These are phyloP conservation scores for Pelodiscus sinensis DNA, from an alignment of 2,113 vertebrate genomes.

Conservation along the genomic window DNA sequence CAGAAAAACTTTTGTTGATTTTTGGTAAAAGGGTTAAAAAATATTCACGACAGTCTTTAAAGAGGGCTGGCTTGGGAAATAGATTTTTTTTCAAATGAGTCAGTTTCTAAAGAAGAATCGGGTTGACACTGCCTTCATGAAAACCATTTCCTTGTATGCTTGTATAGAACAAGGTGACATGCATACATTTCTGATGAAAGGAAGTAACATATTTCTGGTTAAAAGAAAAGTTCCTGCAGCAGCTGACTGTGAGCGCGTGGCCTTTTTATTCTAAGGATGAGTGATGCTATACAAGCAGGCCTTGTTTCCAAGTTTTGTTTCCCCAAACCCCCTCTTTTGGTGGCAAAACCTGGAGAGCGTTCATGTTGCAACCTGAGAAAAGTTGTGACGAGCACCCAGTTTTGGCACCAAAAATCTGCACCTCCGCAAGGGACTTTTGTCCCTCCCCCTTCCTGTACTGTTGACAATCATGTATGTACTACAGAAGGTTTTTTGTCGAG, in stretches of 20 bases:
- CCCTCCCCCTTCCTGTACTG: too few species aligned
- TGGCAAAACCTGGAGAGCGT: too few species aligned
- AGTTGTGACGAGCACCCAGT: too few species aligned
- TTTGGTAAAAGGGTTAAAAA: not conserved
- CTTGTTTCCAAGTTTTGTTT: too few species aligned
- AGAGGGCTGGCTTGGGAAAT: not conserved
- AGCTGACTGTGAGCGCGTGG: not conserved
- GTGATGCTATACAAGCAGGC: not conserved
- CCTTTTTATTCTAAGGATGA: not conserved
- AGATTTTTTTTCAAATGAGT: not conserved
- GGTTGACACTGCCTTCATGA: not conserved
- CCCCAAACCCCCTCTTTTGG: too few species aligned
- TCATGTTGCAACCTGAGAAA: too few species aligned
- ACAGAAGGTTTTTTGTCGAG: too few species aligned
- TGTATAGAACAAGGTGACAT: not conserved
- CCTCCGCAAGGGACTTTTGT: too few species aligned
- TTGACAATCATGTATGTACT: too few species aligned
- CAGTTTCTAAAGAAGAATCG: not conserved
- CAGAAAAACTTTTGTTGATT: not conserved
- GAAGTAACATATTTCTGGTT: slow-evolving; percentile 35
- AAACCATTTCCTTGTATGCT: not conserved
- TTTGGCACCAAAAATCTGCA: too few species aligned
- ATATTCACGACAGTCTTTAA: not conserved
- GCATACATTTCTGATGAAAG: slow-evolving; percentile 11
- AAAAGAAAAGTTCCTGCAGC: not conserved